A percentile compares a stretch with the other conserved stretches of the same genome.
Evolutionary conservation across 2,797 vertebrate species (phyloP).

Genomic region (Leptodactylus fallax): DNA sequence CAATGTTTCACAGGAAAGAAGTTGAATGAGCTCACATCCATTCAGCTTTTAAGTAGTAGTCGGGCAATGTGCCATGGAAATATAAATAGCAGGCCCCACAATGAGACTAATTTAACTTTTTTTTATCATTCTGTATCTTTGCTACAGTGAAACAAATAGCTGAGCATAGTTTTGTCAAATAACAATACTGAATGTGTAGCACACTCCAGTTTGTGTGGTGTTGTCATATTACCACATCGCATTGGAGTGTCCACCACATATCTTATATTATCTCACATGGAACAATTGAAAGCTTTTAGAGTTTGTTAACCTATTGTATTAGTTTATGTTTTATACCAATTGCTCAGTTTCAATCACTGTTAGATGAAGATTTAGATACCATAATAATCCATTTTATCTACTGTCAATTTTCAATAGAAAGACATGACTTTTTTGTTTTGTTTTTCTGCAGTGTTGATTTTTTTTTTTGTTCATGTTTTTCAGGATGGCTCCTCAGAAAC

Average conservation of each 20-base stretch:
- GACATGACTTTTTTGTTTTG: too few species aligned
- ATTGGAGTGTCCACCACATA: background rate
- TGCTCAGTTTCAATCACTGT: too few species aligned
- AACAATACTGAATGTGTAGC: background rate
- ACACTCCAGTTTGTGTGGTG: background rate
- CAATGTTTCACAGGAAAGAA: conserved; percentile 71
- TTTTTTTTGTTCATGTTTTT: too few species aligned
- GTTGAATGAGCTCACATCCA: conserved; percentile 74
- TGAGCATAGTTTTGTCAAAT: background rate
- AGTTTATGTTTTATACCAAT: too few species aligned
- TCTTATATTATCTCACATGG: too few species aligned
- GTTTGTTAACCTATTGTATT: too few species aligned
- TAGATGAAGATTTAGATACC: too few species aligned
- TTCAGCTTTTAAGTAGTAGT: conserved; percentile 74
- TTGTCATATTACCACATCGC: background rate
- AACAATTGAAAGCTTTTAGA: too few species aligned
- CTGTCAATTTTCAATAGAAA: too few species aligned
- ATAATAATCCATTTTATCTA: too few species aligned
- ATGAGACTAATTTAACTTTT: conserved; percentile 24
- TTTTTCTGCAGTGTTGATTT: too few species aligned
- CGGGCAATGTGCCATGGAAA: conserved; percentile 75
- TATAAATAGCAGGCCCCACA: conserved; percentile 74
- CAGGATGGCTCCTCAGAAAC: too few species aligned
- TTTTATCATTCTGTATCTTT: background rate
- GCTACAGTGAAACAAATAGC: background rate